Percentiles rank a stretch among this genome's conserved stretches.
phyloP scores from a whole-genome alignment of 2,888 invertebrate genomes.

The Synergus umbraculus region DNA sequence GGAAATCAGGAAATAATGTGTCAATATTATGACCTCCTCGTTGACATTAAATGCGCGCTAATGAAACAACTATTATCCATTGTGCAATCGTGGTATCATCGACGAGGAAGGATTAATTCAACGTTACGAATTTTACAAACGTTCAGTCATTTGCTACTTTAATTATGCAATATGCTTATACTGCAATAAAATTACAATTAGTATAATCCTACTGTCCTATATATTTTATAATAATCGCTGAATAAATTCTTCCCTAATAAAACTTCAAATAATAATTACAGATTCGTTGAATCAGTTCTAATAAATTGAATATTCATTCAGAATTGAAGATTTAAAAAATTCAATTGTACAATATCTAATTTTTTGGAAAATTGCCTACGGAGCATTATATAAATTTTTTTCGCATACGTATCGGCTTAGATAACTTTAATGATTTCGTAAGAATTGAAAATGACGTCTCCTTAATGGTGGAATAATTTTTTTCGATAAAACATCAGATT shows the following conservation, averaged over 20 bases:
- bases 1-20: slow-evolving; percentile 41
- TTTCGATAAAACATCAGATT: not conserved
- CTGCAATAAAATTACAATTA: not conserved
- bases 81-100: not conserved
- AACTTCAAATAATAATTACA: too few relatives aligned
- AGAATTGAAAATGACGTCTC: not conserved
- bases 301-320: too few relatives aligned
- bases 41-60: slow-evolving; percentile 5
- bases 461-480: not conserved
- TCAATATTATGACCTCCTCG: not conserved
- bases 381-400: not conserved
- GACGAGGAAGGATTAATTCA: not conserved
- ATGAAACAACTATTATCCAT: slow-evolving; percentile 3
- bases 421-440: not conserved
- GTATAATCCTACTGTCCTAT: not conserved
- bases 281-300: too few relatives aligned
- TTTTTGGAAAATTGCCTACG: not conserved
- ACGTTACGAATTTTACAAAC: slow-evolving; percentile 1
- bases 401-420: not conserved
- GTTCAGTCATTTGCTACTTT: not conserved
- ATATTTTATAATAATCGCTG: too few relatives aligned
- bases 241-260: too few relatives aligned
- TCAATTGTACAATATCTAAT: not conserved
- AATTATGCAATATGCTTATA: not conserved
- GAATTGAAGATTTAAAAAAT: too few relatives aligned